These are phyloP conservation scores for Elanus axillaris DNA, from an alignment of 2,113 vertebrate genomes.

Conservation along the genomic window DNA sequence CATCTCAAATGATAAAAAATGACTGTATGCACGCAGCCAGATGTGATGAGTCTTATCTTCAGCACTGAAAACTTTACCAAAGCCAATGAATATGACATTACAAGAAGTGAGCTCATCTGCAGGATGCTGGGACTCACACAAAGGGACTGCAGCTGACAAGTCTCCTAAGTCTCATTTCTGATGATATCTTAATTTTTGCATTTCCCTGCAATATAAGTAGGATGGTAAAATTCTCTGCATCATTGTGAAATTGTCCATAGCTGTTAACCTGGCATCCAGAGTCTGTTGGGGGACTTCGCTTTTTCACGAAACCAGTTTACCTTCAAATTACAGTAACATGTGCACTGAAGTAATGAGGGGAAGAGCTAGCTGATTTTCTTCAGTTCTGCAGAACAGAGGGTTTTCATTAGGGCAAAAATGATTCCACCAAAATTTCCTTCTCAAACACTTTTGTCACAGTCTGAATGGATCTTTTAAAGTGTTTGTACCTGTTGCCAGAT, in stretches of 20 bases:
- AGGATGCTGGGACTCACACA: neutral
- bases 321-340: neutral
- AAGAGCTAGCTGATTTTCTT: neutral
- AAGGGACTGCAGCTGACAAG: neutral
- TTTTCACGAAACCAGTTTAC: neutral
- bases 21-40: neutral
- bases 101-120: neutral
- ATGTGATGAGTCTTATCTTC: neutral
- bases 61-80: neutral
- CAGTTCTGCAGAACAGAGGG: neutral
- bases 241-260: neutral
- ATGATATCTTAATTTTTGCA: neutral
- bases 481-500: neutral
- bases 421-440: neutral
- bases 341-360: neutral
- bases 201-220: neutral
- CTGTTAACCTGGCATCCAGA: neutral
- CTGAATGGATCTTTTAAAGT: neutral
- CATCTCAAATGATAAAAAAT: neutral
- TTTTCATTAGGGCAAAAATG: neutral
- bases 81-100: neutral
- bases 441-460: neutral
- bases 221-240: neutral
- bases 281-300: neutral
- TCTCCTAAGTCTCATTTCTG: neutral